phyloP scores from a whole-genome alignment of 2,113 vertebrate species.

The Cryptotis parvus region DNA sequence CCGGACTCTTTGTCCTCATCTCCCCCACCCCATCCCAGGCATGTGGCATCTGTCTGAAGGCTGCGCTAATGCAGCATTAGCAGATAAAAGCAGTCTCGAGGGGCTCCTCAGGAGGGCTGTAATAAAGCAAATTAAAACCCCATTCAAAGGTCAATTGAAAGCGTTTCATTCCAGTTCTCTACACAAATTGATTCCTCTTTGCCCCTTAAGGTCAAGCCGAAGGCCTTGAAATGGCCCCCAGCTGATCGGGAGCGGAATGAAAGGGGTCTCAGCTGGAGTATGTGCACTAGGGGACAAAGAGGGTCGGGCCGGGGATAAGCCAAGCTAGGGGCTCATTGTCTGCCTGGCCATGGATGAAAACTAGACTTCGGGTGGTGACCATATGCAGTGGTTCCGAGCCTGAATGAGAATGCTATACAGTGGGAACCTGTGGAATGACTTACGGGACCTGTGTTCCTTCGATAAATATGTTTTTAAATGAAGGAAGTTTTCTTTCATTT shows the following conservation, averaged over 20 bases:
- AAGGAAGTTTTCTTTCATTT: too few species aligned
- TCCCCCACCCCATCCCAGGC: background rate
- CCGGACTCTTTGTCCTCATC: background rate
- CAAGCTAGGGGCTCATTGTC: background rate
- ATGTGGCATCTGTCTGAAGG: background rate
- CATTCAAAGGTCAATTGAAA: constrained; percentile 80
- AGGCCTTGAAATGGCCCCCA: constrained; percentile 11
- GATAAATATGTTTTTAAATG: too few species aligned
- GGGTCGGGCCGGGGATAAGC: background rate
- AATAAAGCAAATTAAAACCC: constrained; percentile 82
- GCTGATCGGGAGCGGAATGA: background rate
- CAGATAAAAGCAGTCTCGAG: constrained; percentile 73
- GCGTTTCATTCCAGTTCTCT: constrained; percentile 68
- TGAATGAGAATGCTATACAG: background rate
- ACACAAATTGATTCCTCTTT: constrained; percentile 78
- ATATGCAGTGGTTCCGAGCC: background rate
- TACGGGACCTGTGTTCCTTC: too few species aligned
- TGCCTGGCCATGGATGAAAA: background rate
- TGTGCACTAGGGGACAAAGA: background rate
- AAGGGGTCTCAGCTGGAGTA: background rate
- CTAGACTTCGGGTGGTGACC: background rate
- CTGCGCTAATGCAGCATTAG: constrained; percentile 66
- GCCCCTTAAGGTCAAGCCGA: constrained; percentile 68
- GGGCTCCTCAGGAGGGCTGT: constrained; percentile 64
- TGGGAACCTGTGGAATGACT: too few species aligned